These are phyloP conservation scores for honey bee (Apis mellifera) DNA, from an alignment of 1,140 invertebrate genomes.

Conservation along the genomic window DNA sequence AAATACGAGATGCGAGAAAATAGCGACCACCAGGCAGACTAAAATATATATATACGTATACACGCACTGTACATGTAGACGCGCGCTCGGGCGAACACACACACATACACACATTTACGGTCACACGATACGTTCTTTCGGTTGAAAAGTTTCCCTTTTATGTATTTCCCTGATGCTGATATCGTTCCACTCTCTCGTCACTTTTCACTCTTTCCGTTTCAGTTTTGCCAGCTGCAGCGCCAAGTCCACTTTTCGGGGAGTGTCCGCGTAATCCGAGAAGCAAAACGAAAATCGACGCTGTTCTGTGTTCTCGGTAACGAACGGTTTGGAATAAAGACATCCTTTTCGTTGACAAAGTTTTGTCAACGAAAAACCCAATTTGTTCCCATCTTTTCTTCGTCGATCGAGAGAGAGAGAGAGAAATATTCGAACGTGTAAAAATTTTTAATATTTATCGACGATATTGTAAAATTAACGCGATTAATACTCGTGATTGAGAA, in stretches of 20 bases:
- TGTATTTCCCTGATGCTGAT: not conserved
- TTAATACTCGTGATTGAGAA: slow-evolving; percentile 25
- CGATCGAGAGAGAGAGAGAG: not conserved
- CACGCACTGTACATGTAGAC: no score
- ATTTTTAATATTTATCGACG: slow-evolving; percentile 5
- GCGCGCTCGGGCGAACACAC: no score
- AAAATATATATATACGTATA: not conserved
- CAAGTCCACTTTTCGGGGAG: slow-evolving; percentile 6
- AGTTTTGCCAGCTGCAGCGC: slow-evolving; percentile 35
- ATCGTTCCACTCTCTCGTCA: not conserved
- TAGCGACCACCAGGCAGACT: not conserved
- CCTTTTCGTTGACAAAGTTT: no score
- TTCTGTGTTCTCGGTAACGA: not conserved
- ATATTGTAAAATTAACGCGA: slow-evolving; percentile 38
- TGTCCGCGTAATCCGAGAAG: slow-evolving; percentile 29
- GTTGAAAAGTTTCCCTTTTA: slow-evolving; percentile 20
- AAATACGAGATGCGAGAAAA: slow-evolving; percentile 10
- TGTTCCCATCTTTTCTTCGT: no score
- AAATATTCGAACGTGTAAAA: not conserved
- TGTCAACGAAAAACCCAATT: no score
- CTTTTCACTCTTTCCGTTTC: not conserved
- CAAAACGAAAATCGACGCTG: slow-evolving; percentile 14
- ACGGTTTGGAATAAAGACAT: not conserved
- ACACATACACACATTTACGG: not conserved
- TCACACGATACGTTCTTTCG: slow-evolving; percentile 31